Base-by-base conservation (phyloP, 2,797 vertebrate species). In the Furcifer pardalis region DNA sequence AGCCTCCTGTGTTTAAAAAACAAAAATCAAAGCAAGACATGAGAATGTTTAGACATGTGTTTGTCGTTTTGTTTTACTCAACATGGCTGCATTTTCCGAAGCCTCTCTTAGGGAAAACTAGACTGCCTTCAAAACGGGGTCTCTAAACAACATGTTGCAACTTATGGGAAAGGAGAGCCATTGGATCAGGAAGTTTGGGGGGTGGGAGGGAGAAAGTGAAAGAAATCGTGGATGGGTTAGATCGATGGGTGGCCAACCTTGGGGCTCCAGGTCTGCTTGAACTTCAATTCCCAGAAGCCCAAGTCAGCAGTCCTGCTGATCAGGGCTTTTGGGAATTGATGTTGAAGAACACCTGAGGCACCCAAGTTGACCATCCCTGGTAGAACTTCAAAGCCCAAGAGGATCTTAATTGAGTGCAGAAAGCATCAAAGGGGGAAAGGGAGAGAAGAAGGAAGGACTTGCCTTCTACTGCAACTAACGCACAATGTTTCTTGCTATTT, bases 1-100 rank as follows among this genome's bases (percentile, higher is more conserved):
- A 37, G 68, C 25, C 69, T 23, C 23, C 21, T 3, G 92, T 95
- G 93, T 91, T 96, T 95, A 8, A 62, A 84, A 84, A 65, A 73
- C 30, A 27, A 52, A 87, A 93, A 92, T 91, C 52, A 56, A 56
- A 94, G 89, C 83, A 90, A 69, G 85, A 92, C 90, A 91, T 84
- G 90, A 92, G 94, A 94, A 94, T 94, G 91, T 95, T 94, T 86
- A 90, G 87, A 84, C n/a, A n/a, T n/a, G n/a, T 89, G 82, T 93
- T 89, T 87, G 92, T 89, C 91, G 87, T 90, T 87, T 93, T 91
- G 79, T 90, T 42, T 32, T 68, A 6, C 9, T 37, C 65, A 3
- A 91, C 91, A 87, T 78, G 83, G 89, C 91, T 93, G 91, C 87
- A 92, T 7, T 66, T 65, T 17, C 35, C 19, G 92, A 89, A 85